Evolutionary conservation across 1,140 invertebrate species (phyloP).

Genomic region (Bicyclus anynana): DNA sequence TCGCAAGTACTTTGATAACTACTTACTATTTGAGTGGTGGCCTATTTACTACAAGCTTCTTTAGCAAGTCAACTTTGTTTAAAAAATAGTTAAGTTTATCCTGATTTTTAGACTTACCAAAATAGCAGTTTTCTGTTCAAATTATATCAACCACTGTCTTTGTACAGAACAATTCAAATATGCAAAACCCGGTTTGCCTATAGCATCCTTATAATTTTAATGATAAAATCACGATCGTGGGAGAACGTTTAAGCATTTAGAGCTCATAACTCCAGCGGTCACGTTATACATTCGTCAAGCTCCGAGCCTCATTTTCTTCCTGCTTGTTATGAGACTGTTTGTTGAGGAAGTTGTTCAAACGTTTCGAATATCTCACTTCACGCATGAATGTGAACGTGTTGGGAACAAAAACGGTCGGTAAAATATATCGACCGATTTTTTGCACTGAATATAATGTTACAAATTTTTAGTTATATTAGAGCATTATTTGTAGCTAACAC

Average conservation of each 20-base stretch:
- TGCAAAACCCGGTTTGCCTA: slow-evolving; percentile 9
- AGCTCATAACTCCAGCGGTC: slow-evolving; percentile 19
- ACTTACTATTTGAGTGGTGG: too few species aligned
- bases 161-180: not conserved
- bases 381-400: slow-evolving; percentile 1
- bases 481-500: too few species aligned
- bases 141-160: not conserved
- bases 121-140: not conserved
- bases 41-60: not conserved
- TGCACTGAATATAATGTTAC: not conserved
- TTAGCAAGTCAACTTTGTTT: not conserved
- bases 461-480: not conserved
- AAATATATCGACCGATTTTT: not conserved
- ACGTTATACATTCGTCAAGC: slow-evolving; percentile 46
- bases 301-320: slow-evolving; percentile 38
- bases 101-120: too few species aligned
- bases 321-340: slow-evolving; percentile 26
- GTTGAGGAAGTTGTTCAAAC: slow-evolving; percentile 4
- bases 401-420: not conserved
- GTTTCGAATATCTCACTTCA: slow-evolving; percentile 1
- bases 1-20: too few species aligned
- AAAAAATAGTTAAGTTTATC: too few species aligned
- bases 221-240: slow-evolving; percentile 49
- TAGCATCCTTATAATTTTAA: slow-evolving; percentile 38
- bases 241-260: slow-evolving; percentile 19